Evolutionary conservation across 2,797 vertebrate species (phyloP).

Genomic region (Ceyx erithaca): DNA sequence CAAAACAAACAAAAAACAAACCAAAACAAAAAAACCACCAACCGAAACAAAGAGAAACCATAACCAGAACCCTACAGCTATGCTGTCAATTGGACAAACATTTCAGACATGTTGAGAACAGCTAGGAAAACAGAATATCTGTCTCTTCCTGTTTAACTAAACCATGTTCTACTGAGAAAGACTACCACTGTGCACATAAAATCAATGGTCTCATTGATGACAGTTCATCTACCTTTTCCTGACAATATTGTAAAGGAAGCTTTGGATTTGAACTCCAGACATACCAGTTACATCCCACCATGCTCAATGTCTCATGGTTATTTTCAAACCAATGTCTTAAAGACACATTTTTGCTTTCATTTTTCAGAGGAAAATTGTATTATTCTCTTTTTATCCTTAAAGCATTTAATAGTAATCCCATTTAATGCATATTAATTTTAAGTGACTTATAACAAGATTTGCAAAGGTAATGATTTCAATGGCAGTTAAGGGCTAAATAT

Average conservation of each 20-base stretch:
- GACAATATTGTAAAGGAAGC: background rate
- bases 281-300: background rate
- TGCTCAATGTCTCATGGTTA: background rate
- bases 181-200: background rate
- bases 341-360: background rate
- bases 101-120: background rate
- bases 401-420: constrained; percentile 3
- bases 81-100: background rate
- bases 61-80: background rate
- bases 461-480: constrained; percentile 45
- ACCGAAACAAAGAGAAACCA: background rate
- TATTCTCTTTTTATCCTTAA: background rate
- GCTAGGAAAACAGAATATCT: background rate
- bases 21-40: too few relatives aligned
- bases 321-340: background rate
- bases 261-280: background rate
- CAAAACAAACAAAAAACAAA: too few relatives aligned
- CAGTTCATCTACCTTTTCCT: background rate
- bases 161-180: background rate
- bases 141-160: background rate
- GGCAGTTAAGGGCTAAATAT: constrained; percentile 17
- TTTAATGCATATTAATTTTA: constrained; percentile 19
- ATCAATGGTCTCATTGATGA: background rate
- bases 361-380: background rate
- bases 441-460: background rate